These are phyloP conservation scores for Drosophila biarmipes DNA, from an alignment of 1,140 invertebrate species.

Conservation along the genomic window DNA sequence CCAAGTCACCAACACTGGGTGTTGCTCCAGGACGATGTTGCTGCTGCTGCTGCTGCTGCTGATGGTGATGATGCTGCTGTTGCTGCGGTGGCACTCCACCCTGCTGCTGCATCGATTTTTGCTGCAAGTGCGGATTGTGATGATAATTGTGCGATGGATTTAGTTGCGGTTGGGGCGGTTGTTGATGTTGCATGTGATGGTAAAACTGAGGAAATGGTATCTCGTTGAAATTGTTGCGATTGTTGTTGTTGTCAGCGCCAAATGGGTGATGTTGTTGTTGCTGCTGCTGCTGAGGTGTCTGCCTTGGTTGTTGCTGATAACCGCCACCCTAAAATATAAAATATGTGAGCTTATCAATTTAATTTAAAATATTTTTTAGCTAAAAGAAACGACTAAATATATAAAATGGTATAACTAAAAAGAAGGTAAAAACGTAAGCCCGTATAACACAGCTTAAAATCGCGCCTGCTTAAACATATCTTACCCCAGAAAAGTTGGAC, in stretches of 20 bases:
- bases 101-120: constrained; percentile 5
- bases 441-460: background rate
- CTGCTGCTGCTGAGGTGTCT: constrained; percentile 1
- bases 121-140: background rate
- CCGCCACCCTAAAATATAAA: background rate
- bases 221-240: constrained; percentile 12
- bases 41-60: constrained; percentile 4
- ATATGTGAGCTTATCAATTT: background rate
- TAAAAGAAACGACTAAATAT: no score
- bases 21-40: constrained; percentile 1
- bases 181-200: constrained; percentile 5
- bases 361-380: no score
- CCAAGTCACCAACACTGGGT: background rate
- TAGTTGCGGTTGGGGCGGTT: background rate
- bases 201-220: constrained; percentile 10
- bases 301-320: constrained; percentile 10
- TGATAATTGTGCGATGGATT: background rate
- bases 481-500: constrained; percentile 2
- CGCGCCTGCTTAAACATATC: background rate
- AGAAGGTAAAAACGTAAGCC: background rate
- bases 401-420: no score
- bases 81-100: background rate
- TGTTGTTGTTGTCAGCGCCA: constrained; percentile 6
- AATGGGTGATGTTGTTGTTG: background rate
- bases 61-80: background rate